Conservation (phyloP, 2,888 invertebrate species). For the Atrina japonica region DNA sequence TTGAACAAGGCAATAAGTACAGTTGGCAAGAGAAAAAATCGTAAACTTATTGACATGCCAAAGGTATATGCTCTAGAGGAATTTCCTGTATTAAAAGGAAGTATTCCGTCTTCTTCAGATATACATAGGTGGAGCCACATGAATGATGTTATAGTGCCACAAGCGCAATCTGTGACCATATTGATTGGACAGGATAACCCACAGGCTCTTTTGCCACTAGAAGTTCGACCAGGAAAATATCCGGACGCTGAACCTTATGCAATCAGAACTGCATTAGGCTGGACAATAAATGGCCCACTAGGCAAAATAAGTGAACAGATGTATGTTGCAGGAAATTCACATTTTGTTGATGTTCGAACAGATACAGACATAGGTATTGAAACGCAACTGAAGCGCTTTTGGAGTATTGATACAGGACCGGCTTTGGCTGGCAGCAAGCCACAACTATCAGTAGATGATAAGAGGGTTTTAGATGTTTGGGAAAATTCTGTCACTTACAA, state of each 20-base stretch:
- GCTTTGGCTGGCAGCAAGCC: not conserved
- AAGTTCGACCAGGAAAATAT: slow-evolving; percentile 27
- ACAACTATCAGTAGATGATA: slow-evolving; percentile 22
- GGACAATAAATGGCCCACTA: slow-evolving; percentile 38
- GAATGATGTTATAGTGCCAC: not conserved
- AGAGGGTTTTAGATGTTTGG: slow-evolving; percentile 9
- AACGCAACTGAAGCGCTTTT: not conserved
- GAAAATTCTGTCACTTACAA: not conserved
- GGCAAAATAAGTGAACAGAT: no score
- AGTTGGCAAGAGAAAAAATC: no score
- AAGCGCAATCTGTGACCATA: slow-evolving; percentile 17
- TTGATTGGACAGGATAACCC: slow-evolving; percentile 38
- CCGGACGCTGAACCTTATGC: slow-evolving; percentile 39
- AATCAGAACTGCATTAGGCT: slow-evolving; percentile 33
- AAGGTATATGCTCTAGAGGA: slow-evolving; percentile 14
- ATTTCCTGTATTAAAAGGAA: not conserved
- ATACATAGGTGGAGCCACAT: not conserved
- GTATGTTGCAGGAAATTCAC: not conserved
- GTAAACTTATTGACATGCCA: not conserved
- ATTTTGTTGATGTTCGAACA: not conserved
- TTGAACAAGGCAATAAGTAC: no score
- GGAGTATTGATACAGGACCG: not conserved
- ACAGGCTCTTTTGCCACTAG: slow-evolving; percentile 9
- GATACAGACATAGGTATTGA: not conserved
- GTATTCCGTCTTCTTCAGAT: not conserved